These are phyloP conservation scores for Pluvianellus socialis DNA, from an alignment of 2,113 vertebrate genomes.

Conservation along the genomic window DNA sequence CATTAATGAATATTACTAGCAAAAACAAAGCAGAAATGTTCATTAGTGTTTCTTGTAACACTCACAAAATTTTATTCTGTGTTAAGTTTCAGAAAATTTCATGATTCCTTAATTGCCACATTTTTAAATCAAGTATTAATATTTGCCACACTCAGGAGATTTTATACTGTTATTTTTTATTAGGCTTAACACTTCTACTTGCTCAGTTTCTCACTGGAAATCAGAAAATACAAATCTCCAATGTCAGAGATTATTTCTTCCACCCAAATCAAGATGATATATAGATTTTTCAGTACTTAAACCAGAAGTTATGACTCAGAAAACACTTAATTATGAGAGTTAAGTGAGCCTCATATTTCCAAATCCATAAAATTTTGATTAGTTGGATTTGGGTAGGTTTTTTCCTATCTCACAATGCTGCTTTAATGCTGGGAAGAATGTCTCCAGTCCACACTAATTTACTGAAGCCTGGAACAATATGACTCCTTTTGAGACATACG, in stretches of 20 bases:
- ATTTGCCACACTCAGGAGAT: neutral
- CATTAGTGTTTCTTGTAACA: neutral
- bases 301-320: neutral
- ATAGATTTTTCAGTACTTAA: neutral
- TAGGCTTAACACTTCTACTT: neutral
- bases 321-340: neutral
- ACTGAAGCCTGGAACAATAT: neutral
- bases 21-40: neutral
- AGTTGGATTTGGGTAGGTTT: neutral
- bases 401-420: neutral
- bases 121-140: neutral
- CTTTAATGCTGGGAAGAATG: neutral
- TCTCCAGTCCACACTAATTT: neutral
- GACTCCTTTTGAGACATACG: neutral
- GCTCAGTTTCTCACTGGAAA: neutral
- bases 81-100: neutral
- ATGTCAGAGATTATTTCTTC: neutral
- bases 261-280: neutral
- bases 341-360: neutral
- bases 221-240: neutral
- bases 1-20: neutral
- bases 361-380: neutral
- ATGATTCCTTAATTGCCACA: neutral
- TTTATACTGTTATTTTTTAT: neutral
- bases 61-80: neutral